A percentile compares a stretch with the other conserved stretches of the same genome.
phyloP scores from a whole-genome alignment of 2,797 vertebrate species.

The Distichodus sexfasciatus region DNA sequence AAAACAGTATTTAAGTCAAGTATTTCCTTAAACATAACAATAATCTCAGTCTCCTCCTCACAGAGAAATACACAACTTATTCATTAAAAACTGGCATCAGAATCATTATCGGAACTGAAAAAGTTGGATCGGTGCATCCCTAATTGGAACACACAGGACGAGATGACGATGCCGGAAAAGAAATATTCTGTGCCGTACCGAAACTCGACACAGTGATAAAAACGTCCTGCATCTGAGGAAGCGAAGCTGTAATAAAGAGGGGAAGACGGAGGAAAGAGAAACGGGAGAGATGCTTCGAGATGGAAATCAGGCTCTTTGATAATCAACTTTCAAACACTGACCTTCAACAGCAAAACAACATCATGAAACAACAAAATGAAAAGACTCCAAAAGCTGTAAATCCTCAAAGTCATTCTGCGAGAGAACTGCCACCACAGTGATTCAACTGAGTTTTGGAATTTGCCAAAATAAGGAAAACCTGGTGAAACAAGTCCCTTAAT shows the following conservation, averaged over 20 bases:
- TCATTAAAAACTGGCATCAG: too few species aligned
- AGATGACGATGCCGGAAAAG: slow-evolving; percentile 26
- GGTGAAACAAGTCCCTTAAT: too few species aligned
- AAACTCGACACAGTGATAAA: slow-evolving; percentile 26
- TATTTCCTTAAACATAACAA: too few species aligned
- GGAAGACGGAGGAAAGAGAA: neutral
- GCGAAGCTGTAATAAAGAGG: slow-evolving; percentile 16
- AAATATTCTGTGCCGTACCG: slow-evolving; percentile 23
- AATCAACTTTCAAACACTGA: slow-evolving; percentile 11
- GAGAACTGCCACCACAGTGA: too few species aligned
- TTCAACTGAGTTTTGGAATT: too few species aligned
- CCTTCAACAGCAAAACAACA: neutral
- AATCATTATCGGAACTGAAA: too few species aligned
- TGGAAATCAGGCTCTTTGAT: neutral
- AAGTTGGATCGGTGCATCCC: too few species aligned
- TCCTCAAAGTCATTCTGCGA: neutral
- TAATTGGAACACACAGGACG: too few species aligned
- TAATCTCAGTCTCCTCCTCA: too few species aligned
- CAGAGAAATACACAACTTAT: too few species aligned
- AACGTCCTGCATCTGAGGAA: slow-evolving; percentile 18
- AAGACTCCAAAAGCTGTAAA: neutral
- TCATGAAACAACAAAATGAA: neutral
- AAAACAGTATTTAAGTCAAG: too few species aligned
- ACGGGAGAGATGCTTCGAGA: neutral
- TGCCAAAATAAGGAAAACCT: too few species aligned